A percentile compares a stretch with the other conserved stretches of the same genome.
Evolutionary conservation across 2,797 vertebrate genomes (phyloP).

Genomic region (Lacerta viridis): DNA sequence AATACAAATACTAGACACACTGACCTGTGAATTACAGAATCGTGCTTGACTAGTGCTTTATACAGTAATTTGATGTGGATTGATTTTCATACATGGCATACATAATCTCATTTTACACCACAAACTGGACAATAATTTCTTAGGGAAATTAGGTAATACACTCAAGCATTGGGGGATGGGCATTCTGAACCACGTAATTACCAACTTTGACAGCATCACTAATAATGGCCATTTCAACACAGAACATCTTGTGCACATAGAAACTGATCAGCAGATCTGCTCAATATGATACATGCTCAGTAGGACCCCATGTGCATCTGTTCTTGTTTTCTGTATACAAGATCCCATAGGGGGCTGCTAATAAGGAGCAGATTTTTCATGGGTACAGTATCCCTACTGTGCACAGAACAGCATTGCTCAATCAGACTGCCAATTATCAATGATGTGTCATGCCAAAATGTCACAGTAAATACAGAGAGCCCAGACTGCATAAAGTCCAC

Average conservation of each 20-base stretch:
- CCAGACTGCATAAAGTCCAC: background rate
- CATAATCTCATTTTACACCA: background rate
- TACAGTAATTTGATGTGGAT: too few relatives aligned
- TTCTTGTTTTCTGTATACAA: background rate
- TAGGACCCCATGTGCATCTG: background rate
- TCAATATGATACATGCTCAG: background rate
- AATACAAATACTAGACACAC: too few relatives aligned
- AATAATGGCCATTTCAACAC: background rate
- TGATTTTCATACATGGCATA: too few relatives aligned
- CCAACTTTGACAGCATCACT: background rate
- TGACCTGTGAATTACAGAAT: too few relatives aligned
- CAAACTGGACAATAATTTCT: background rate
- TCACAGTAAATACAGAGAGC: background rate
- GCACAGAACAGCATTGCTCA: background rate
- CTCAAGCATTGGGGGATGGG: background rate
- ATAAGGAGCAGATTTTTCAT: slow-evolving; percentile 5
- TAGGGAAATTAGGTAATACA: background rate
- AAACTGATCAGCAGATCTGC: background rate
- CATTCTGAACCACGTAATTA: background rate
- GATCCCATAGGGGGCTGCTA: background rate
- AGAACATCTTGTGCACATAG: background rate
- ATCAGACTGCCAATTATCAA: slow-evolving; percentile 9
- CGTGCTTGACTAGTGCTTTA: too few relatives aligned
- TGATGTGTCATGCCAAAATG: background rate
- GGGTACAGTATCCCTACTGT: background rate